phyloP scores from a whole-genome alignment of 2,113 vertebrate genomes.

The Porphyrio hochstetteri region DNA sequence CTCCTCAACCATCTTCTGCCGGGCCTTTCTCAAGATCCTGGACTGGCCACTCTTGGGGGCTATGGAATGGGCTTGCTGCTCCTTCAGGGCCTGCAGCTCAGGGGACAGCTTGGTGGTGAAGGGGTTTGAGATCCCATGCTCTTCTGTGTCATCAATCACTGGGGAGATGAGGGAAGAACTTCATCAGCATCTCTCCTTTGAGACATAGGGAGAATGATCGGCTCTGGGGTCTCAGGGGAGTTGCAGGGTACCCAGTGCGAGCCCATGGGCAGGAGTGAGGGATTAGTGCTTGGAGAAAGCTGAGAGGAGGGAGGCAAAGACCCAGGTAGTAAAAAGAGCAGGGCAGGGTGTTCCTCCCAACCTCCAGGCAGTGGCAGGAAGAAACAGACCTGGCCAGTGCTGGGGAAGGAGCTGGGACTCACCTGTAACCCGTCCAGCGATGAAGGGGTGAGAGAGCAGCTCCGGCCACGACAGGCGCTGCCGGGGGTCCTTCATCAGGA shows the following conservation, averaged over 20 bases:
- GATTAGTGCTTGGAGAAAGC: not conserved
- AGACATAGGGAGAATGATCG: not conserved
- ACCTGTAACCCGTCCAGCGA: slow-evolving; percentile 88
- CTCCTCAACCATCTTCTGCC: slow-evolving; percentile 73
- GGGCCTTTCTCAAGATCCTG: slow-evolving; percentile 80
- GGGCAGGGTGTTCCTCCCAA: not conserved
- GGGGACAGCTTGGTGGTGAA: slow-evolving; percentile 84
- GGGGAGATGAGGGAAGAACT: not conserved
- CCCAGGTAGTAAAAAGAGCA: not conserved
- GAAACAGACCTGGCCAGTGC: not conserved
- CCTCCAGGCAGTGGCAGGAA: not conserved
- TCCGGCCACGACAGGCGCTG: slow-evolving; percentile 92
- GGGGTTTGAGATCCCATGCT: slow-evolving; percentile 77
- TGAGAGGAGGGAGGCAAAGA: not conserved
- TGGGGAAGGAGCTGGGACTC: slow-evolving; percentile 36
- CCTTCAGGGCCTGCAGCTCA: slow-evolving; percentile 84
- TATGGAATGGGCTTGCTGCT: slow-evolving; percentile 79
- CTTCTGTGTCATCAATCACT: slow-evolving; percentile 81
- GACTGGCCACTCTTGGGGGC: slow-evolving; percentile 71
- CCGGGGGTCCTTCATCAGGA: slow-evolving; percentile 90
- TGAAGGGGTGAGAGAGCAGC: slow-evolving; percentile 90
- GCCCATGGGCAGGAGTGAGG: not conserved
- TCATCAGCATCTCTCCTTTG: not conserved
- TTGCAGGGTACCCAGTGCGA: not conserved
- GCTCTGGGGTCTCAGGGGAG: not conserved